phyloP scores from a whole-genome alignment of 2,113 vertebrate species.

The Chaetodon auriga region DNA sequence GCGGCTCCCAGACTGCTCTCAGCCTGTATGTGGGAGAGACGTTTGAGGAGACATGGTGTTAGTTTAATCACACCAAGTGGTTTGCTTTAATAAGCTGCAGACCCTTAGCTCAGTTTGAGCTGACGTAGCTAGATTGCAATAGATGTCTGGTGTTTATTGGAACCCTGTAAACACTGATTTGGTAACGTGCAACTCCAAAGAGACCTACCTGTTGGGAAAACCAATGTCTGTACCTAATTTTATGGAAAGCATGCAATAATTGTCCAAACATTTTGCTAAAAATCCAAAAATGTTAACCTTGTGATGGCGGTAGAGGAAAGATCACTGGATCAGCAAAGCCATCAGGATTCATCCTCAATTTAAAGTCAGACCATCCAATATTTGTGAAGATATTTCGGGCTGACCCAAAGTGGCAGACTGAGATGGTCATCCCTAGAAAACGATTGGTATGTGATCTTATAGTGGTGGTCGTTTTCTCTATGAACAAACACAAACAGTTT shows the following conservation, averaged over 20 bases:
- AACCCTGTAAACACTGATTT: conserved; percentile 34
- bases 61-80: conserved; percentile 42
- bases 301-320: neutral
- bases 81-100: conserved; percentile 55
- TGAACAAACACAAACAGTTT: conserved; percentile 9
- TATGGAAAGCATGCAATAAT: neutral
- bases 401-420: neutral
- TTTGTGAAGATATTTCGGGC: neutral
- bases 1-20: conserved; percentile 40
- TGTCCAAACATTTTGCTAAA: neutral
- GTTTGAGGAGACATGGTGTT: conserved; percentile 4
- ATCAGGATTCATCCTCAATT: neutral
- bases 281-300: no score
- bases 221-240: no score
- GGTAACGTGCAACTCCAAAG: neutral
- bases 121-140: conserved; percentile 24
- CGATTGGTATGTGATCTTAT: neutral
- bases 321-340: neutral
- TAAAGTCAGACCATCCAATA: neutral
- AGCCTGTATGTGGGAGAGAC: conserved; percentile 47
- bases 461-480: conserved; percentile 4
- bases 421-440: neutral
- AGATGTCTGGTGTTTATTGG: conserved; percentile 28
- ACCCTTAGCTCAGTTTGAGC: conserved; percentile 29
- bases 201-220: neutral